Conservation (phyloP, 2,797 vertebrate species). For the Eptatretus atami region DNA sequence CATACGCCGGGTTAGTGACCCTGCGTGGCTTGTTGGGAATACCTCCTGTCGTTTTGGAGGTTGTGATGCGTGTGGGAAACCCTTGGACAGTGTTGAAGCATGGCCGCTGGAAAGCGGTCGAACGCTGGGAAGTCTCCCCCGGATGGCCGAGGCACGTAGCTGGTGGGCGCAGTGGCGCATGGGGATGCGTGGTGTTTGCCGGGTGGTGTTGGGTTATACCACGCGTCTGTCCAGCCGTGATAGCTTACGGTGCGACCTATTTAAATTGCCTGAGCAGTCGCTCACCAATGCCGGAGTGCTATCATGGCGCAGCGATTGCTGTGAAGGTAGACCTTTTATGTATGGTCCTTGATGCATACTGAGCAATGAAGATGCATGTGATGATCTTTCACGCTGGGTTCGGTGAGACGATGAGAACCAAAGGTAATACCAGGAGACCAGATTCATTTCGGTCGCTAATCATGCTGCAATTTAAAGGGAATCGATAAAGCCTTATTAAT, state of each 20-base stretch:
- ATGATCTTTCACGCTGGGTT: too few species aligned
- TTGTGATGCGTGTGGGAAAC: slow-evolving; percentile 39
- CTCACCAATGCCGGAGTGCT: slow-evolving; percentile 38
- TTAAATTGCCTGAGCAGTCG: slow-evolving; percentile 79
- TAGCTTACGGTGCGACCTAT: slow-evolving; percentile 65
- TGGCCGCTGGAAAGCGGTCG: slow-evolving; percentile 60
- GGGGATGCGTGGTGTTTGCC: slow-evolving; percentile 65
- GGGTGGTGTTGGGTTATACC: slow-evolving; percentile 46
- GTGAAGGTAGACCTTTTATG: slow-evolving; percentile 29
- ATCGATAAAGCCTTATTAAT: too few species aligned
- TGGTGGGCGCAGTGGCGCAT: slow-evolving; percentile 36
- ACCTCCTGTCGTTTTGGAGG: slow-evolving; percentile 69
- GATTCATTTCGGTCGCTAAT: too few species aligned
- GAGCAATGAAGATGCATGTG: too few species aligned
- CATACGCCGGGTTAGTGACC: slow-evolving; percentile 54
- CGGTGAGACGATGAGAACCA: too few species aligned
- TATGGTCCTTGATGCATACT: too few species aligned
- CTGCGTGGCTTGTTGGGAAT: slow-evolving; percentile 43
- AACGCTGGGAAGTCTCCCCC: slow-evolving; percentile 30
- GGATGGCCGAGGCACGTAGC: slow-evolving; percentile 56
- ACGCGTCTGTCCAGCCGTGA: slow-evolving; percentile 49
- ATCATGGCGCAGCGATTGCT: slow-evolving; percentile 57
- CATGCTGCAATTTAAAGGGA: too few species aligned
- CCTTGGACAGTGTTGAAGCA: slow-evolving; percentile 42
- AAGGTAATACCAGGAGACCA: too few species aligned